Percentiles rank a stretch among this genome's conserved stretches.
Evolutionary conservation across 2,888 invertebrate species (phyloP).

Genomic region (Pseudolycoriella hygida): DNA sequence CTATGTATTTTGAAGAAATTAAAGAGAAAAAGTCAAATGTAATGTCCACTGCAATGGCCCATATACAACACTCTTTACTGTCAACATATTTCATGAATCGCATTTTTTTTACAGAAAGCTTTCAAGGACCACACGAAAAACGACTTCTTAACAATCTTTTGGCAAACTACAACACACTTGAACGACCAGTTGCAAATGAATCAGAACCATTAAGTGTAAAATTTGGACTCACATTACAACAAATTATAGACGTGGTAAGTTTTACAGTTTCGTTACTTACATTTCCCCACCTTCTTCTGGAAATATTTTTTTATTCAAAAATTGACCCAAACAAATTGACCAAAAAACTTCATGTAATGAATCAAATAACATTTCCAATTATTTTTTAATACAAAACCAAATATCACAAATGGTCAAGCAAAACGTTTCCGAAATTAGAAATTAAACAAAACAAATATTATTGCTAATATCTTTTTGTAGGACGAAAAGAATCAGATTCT

Average conservation of each 20-base stretch:
- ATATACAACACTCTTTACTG: no score
- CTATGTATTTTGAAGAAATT: no score
- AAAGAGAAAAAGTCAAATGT: no score
- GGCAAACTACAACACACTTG: slow-evolving; percentile 68
- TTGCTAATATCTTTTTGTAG: slow-evolving; percentile 41
- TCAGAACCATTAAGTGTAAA: slow-evolving; percentile 78
- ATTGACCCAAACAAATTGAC: background rate
- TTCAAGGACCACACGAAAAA: slow-evolving; percentile 81
- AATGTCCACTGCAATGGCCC: no score
- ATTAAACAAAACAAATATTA: slow-evolving; percentile 8
- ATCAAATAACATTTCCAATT: background rate
- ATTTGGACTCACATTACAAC: slow-evolving; percentile 80
- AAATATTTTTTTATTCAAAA: background rate
- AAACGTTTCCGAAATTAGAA: background rate
- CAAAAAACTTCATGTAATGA: background rate
- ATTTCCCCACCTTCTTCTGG: background rate
- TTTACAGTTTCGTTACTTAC: background rate
- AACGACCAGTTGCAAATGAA: slow-evolving; percentile 82
- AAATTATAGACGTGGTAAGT: slow-evolving; percentile 92
- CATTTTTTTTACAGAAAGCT: slow-evolving; percentile 62
- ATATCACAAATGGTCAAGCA: background rate
- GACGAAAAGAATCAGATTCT: slow-evolving; percentile 99
- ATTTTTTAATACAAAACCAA: background rate
- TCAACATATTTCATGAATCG: no score
- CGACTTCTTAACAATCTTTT: slow-evolving; percentile 68